These are phyloP conservation scores for Acrocephalus kingi DNA, from an alignment of 2,113 vertebrate genomes.

Conservation along the genomic window DNA sequence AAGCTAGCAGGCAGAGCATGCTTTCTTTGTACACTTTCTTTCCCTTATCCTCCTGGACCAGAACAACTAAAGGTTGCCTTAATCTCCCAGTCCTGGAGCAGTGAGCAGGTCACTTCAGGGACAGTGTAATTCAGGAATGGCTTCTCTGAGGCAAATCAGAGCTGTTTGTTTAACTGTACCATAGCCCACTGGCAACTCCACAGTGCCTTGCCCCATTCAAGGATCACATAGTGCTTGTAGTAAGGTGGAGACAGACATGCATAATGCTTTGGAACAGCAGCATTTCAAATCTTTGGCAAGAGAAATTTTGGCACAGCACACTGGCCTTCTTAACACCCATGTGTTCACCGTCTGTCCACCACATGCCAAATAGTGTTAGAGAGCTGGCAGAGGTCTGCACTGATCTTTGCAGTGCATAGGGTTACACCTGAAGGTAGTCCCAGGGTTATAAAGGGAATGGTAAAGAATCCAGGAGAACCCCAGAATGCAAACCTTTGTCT, in stretches of 20 bases:
- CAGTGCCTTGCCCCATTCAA: neutral
- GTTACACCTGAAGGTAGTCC: neutral
- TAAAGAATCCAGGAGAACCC: neutral
- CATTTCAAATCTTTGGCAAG: neutral
- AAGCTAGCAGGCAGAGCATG: neutral
- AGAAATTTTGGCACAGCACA: neutral
- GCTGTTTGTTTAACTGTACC: neutral
- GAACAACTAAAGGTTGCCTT: neutral
- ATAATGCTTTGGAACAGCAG: neutral
- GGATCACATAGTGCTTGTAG: neutral
- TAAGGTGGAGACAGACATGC: neutral
- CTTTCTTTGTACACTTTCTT: neutral
- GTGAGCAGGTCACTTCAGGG: neutral
- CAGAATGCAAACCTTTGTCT: neutral
- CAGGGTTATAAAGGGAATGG: neutral
- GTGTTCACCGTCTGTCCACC: conserved; percentile 24
- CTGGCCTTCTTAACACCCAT: neutral
- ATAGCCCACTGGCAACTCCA: neutral
- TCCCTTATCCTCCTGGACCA: neutral
- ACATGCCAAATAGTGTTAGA: neutral
- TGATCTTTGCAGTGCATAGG: neutral
- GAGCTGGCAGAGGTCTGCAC: neutral
- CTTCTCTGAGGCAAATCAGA: neutral
- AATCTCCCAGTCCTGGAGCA: neutral
- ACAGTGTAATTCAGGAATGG: neutral